Conservation (phyloP, 2,888 invertebrate genomes). For the Labia minor region DNA sequence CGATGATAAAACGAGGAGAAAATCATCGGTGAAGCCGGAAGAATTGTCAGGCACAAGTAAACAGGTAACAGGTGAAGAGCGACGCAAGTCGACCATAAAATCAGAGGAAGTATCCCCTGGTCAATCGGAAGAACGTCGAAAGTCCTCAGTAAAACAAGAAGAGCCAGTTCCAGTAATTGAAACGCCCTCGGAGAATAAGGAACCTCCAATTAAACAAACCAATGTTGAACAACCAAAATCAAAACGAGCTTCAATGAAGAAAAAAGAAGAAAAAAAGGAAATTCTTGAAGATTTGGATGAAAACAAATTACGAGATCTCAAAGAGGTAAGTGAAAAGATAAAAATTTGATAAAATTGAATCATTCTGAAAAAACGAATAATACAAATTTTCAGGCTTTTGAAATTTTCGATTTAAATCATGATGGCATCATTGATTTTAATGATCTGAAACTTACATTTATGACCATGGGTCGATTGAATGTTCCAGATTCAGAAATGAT, state of each 20-base stretch:
- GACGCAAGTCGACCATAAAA: not conserved
- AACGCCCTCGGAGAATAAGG: not conserved
- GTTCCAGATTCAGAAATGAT: slow-evolving; percentile 46
- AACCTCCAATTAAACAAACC: not conserved
- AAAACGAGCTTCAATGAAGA: slow-evolving; percentile 21
- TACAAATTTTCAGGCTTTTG: slow-evolving; percentile 56
- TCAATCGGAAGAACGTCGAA: not conserved
- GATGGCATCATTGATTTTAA: slow-evolving; percentile 54
- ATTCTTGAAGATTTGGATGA: slow-evolving; percentile 46
- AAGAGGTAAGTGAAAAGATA: slow-evolving; percentile 45
- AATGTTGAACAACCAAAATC: slow-evolving; percentile 17
- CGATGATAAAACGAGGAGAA: not conserved
- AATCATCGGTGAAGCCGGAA: not conserved
- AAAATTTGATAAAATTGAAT: too few relatives aligned
- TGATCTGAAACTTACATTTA: slow-evolving; percentile 51
- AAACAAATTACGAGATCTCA: slow-evolving; percentile 49
- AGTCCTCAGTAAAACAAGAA: not conserved
- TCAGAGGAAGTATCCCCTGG: not conserved
- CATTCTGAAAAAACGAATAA: too few relatives aligned
- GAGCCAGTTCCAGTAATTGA: not conserved
- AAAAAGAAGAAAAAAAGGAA: slow-evolving; percentile 14
- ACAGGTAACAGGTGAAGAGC: not conserved
- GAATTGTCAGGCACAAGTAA: not conserved
- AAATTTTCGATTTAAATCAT: slow-evolving; percentile 52
- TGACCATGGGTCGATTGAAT: slow-evolving; percentile 46